phyloP scores from a whole-genome alignment of 2,113 vertebrate genomes.

The Cinclus cinclus region DNA sequence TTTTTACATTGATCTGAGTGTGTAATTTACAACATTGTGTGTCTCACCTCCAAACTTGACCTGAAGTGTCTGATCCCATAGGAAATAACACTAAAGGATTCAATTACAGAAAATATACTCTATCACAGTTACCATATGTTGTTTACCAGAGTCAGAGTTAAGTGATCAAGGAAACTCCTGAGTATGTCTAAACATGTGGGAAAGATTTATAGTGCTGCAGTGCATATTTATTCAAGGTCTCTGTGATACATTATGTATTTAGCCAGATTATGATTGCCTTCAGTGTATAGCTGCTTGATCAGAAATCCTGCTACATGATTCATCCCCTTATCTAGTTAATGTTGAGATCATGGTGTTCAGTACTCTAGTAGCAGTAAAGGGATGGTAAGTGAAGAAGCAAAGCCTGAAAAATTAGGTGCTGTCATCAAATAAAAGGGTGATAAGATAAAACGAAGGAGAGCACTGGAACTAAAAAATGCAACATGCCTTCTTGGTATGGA shows the following conservation, averaged over 20 bases:
- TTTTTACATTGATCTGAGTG: not conserved
- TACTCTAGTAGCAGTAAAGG: not conserved
- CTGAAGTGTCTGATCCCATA: not conserved
- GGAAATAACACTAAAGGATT: constrained; percentile 14
- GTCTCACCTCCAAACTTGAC: not conserved
- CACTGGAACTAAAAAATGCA: not conserved
- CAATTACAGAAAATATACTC: not conserved
- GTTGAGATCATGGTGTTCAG: not conserved
- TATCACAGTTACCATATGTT: constrained; percentile 43
- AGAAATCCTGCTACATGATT: not conserved
- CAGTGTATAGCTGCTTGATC: not conserved
- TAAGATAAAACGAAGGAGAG: not conserved
- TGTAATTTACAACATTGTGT: not conserved
- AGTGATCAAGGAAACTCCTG: constrained; percentile 27
- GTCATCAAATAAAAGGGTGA: not conserved
- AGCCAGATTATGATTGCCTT: constrained; percentile 15
- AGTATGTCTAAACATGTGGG: not conserved
- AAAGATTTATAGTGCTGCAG: constrained; percentile 36
- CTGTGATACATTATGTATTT: not conserved
- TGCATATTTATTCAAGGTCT: constrained; percentile 11
- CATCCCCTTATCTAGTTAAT: not conserved
- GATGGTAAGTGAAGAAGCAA: not conserved
- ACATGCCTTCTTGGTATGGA: not conserved
- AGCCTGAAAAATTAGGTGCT: not conserved
- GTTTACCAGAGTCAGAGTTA: constrained; percentile 39